A percentile compares a stretch with the other conserved stretches of the same genome.
Evolutionary conservation across 2,797 vertebrate species (phyloP).

Genomic region (Alca torda): DNA sequence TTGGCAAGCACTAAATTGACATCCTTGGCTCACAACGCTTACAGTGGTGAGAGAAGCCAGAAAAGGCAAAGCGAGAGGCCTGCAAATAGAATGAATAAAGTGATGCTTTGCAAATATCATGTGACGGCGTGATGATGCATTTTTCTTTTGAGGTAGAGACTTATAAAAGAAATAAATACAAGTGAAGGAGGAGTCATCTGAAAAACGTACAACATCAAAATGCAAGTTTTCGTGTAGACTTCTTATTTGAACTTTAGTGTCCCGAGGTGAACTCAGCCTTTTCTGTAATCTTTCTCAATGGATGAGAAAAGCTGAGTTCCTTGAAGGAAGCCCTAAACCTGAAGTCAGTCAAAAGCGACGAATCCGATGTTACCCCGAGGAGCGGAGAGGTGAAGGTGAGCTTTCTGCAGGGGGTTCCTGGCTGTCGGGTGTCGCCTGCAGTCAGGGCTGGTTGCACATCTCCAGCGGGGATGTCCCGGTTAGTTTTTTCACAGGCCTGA

Average conservation of each 20-base stretch:
- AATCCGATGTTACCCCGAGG: neutral
- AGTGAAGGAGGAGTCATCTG: neutral
- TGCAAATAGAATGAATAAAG: slow-evolving; percentile 8
- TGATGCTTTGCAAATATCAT: neutral
- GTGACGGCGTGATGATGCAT: neutral
- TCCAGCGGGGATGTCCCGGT: neutral
- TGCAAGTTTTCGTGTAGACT: neutral
- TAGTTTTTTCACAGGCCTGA: neutral
- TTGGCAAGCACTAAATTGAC: neutral
- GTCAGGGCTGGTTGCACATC: neutral
- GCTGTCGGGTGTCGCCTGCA: neutral
- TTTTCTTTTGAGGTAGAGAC: neutral
- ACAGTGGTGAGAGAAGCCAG: neutral
- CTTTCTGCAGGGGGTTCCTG: neutral
- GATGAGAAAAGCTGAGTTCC: neutral
- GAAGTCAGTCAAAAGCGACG: neutral
- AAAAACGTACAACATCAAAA: neutral
- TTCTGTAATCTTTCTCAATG: neutral
- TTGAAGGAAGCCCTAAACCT: neutral
- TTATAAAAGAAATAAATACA: neutral
- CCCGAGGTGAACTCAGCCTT: neutral
- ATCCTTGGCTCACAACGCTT: neutral
- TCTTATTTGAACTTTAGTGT: neutral
- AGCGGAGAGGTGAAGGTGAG: neutral
- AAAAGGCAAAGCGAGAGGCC: neutral